Conservation (phyloP, 2,113 vertebrate genomes). For the Bambusicola thoracicus region DNA sequence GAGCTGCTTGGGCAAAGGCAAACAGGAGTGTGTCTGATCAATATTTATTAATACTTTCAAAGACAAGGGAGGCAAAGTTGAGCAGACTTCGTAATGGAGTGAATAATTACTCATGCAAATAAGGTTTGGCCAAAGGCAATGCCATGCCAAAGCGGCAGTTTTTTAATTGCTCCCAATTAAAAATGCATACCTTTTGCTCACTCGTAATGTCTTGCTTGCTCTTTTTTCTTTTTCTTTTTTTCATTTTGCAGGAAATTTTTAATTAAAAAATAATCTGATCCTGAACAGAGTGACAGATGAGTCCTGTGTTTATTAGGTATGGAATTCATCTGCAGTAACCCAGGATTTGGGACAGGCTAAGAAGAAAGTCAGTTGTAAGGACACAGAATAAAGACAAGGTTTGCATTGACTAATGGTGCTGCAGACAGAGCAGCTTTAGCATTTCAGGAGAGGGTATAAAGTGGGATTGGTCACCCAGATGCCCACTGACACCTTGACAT, state of each 20-base stretch:
- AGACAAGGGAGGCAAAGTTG: conserved; percentile 74
- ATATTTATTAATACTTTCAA: conserved; percentile 86
- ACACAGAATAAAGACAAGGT: not conserved
- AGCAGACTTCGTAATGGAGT: conserved; percentile 70
- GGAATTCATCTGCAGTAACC: not conserved
- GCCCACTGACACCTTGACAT: no score
- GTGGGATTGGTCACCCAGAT: not conserved
- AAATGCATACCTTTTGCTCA: conserved; percentile 56
- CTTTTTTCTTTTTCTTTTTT: not conserved
- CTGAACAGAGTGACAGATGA: conserved; percentile 4
- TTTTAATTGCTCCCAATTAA: conserved; percentile 77
- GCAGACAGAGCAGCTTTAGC: not conserved
- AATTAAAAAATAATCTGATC: conserved; percentile 77
- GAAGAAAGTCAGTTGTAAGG: not conserved
- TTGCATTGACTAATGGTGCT: not conserved
- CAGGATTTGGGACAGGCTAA: not conserved
- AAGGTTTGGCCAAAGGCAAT: conserved; percentile 73
- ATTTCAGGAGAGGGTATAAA: not conserved
- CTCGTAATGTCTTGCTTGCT: not conserved
- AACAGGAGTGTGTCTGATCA: conserved; percentile 81
- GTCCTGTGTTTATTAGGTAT: not conserved
- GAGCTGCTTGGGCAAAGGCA: conserved; percentile 79
- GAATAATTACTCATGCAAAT: conserved; percentile 81
- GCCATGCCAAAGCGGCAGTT: conserved; percentile 36
- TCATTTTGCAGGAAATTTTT: conserved; percentile 53